Conservation (phyloP, 1,140 invertebrate species). For the Bathynomus jamesi region DNA sequence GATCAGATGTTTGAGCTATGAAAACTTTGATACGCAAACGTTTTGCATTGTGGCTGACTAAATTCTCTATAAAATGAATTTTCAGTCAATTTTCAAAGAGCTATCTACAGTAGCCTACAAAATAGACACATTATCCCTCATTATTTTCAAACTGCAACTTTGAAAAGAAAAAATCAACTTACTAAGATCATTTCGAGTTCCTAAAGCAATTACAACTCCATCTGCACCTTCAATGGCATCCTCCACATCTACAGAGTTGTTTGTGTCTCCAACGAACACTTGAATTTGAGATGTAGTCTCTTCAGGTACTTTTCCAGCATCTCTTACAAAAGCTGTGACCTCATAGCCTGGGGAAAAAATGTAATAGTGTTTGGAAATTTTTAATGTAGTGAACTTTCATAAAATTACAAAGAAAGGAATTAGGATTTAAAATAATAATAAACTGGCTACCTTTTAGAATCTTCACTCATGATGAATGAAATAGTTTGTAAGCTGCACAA, state of each 20-base stretch:
- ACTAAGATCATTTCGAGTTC: conserved; percentile 64
- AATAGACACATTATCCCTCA: neutral
- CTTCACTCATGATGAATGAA: too few relatives aligned
- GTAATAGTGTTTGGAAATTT: too few relatives aligned
- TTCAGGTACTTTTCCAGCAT: conserved; percentile 58
- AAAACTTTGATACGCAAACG: too few relatives aligned
- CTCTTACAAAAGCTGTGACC: conserved; percentile 59
- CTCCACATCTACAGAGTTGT: conserved; percentile 50
- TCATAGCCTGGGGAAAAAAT: too few relatives aligned
- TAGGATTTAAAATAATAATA: too few relatives aligned
- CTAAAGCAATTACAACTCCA: conserved; percentile 66
- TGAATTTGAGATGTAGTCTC: neutral
- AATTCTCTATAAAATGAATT: too few relatives aligned
- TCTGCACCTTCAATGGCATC: conserved; percentile 60
- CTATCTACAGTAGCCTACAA: neutral
- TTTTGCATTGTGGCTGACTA: too few relatives aligned
- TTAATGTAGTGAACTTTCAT: too few relatives aligned
- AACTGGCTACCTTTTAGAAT: too few relatives aligned
- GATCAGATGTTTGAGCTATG: too few relatives aligned
- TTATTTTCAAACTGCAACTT: neutral
- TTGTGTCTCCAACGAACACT: conserved; percentile 44
- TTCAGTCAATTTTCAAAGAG: neutral
- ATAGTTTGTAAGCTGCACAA: too few relatives aligned
- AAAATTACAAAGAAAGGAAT: too few relatives aligned
- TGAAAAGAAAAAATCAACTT: conserved; percentile 2